phyloP scores from a whole-genome alignment of 2,888 invertebrate species.

The Pemphredon lugubris region DNA sequence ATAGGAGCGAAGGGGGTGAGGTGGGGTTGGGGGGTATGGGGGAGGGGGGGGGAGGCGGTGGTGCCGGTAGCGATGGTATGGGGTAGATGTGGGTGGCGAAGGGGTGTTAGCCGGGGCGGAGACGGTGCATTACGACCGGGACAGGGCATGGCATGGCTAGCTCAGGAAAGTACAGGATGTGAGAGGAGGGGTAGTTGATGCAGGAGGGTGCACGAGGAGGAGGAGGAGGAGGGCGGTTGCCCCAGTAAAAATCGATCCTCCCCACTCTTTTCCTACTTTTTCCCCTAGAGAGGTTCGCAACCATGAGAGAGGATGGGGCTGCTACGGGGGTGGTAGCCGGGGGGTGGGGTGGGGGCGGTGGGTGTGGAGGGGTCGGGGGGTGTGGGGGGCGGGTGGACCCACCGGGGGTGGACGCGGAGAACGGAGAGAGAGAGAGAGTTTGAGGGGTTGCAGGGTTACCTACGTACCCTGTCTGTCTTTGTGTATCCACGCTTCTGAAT shows the following conservation, averaged over 20 bases:
- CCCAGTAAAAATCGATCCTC: slow-evolving; percentile 82
- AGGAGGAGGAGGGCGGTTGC: slow-evolving; percentile 76
- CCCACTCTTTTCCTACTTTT: slow-evolving; percentile 79
- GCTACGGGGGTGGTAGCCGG: slow-evolving; percentile 41
- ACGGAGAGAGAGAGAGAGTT: slow-evolving; percentile 34
- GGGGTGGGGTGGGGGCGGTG: slow-evolving; percentile 51
- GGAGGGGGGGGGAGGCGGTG: slow-evolving; percentile 20
- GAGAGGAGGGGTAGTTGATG: slow-evolving; percentile 73
- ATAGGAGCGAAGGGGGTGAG: slow-evolving; percentile 9
- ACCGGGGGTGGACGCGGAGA: slow-evolving; percentile 52
- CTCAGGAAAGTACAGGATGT: slow-evolving; percentile 71
- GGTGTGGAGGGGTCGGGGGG: slow-evolving; percentile 38
- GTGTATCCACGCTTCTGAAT: slow-evolving; percentile 66
- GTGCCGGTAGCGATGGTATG: slow-evolving; percentile 37
- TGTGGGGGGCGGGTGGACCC: slow-evolving; percentile 29
- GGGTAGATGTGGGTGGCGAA: slow-evolving; percentile 55
- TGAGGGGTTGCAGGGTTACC: slow-evolving; percentile 69
- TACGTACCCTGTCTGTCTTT: slow-evolving; percentile 62
- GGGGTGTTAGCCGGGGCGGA: slow-evolving; percentile 72
- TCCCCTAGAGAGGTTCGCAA: slow-evolving; percentile 73
- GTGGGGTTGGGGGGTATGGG: slow-evolving; percentile 14
- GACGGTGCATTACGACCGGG: slow-evolving; percentile 73
- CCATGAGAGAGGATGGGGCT: slow-evolving; percentile 61
- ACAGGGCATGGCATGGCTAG: slow-evolving; percentile 74
- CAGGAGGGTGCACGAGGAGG: slow-evolving; percentile 74